Conservation (phyloP, 2,888 invertebrate genomes). For the Zaprionus lineosus region DNA sequence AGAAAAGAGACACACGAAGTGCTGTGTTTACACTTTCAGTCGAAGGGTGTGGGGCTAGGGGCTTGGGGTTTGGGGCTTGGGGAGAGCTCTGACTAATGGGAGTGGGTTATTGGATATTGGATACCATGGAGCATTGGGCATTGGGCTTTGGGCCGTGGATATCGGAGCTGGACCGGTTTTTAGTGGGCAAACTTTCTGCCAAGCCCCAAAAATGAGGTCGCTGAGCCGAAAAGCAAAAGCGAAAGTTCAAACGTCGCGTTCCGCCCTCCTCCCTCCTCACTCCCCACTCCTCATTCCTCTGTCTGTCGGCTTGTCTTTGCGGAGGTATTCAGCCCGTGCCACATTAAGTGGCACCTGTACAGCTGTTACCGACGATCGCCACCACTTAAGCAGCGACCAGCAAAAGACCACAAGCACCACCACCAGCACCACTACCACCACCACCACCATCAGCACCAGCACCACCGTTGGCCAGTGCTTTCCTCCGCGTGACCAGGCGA, state of each 20-base stretch:
- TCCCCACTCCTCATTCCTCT: background rate
- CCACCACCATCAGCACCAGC: background rate
- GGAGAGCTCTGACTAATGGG: too few relatives aligned
- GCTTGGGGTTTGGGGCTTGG: background rate
- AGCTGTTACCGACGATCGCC: conserved; percentile 51
- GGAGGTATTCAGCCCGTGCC: conserved; percentile 32
- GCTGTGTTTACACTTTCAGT: conserved; percentile 26
- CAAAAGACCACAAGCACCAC: background rate
- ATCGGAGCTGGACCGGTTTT: conserved; percentile 42
- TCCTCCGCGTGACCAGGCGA: conserved; percentile 42
- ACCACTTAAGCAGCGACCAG: background rate
- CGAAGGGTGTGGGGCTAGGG: background rate
- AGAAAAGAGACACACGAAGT: background rate
- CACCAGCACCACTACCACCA: background rate
- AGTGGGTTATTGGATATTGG: background rate
- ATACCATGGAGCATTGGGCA: background rate
- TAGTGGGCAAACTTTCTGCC: conserved; percentile 41
- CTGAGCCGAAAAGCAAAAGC: conserved; percentile 62
- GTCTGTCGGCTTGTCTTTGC: background rate
- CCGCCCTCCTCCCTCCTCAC: background rate
- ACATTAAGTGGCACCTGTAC: conserved; percentile 16
- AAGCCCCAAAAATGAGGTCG: conserved; percentile 56
- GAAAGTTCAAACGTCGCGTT: conserved; percentile 38
- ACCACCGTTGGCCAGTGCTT: background rate
- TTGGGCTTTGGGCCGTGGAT: background rate